Conservation (phyloP, 2,113 vertebrate species). For the Eonycteris spelaea region DNA sequence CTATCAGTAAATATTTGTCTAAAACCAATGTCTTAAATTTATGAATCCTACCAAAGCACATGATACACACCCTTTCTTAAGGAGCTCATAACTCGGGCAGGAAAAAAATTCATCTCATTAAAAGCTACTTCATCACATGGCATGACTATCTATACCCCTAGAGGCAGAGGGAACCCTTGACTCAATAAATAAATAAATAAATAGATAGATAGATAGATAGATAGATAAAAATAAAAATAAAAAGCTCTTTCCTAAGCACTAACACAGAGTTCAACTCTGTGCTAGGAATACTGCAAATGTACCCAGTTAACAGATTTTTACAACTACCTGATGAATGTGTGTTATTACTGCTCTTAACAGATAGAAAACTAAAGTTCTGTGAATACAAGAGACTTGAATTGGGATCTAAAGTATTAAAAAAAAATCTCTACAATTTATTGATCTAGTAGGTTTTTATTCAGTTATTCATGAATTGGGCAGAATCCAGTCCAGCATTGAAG, state of each 20-base stretch:
- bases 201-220: no score
- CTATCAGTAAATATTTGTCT: neutral
- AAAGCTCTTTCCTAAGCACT: neutral
- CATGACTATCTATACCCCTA: neutral
- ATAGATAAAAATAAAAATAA: no score
- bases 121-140: neutral
- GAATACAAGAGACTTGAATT: neutral
- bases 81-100: neutral
- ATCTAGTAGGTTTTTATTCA: neutral
- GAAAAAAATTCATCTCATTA: neutral
- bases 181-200: neutral
- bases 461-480: neutral
- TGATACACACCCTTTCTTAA: neutral
- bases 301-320: neutral
- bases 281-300: neutral
- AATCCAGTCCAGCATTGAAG: neutral
- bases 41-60: neutral
- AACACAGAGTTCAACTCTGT: neutral
- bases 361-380: neutral
- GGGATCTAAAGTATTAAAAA: neutral
- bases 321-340: neutral
- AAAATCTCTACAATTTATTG: neutral
- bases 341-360: neutral
- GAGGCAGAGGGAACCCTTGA: neutral
- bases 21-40: neutral